phyloP scores from a whole-genome alignment of 2,113 vertebrate genomes.

The Gymnobelideus leadbeateri region DNA sequence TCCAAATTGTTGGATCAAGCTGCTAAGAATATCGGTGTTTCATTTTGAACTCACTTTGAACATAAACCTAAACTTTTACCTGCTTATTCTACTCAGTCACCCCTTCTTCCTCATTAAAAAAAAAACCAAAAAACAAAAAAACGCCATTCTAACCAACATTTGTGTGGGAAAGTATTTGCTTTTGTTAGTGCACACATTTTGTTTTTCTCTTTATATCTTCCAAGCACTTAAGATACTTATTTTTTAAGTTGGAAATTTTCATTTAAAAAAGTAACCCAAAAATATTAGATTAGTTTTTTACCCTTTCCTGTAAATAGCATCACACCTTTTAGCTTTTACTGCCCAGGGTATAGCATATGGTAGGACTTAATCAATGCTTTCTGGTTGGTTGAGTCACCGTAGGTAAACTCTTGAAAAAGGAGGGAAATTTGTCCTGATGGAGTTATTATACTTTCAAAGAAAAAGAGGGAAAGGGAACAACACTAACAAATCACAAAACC shows the following conservation, averaged over 20 bases:
- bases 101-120: not conserved
- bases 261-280: not conserved
- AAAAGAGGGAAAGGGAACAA: not conserved
- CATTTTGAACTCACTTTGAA: conserved; percentile 31
- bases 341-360: not conserved
- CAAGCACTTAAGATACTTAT: conserved; percentile 21
- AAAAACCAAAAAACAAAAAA: not conserved
- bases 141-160: conserved; percentile 10
- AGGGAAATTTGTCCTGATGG: not conserved
- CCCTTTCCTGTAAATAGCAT: not conserved
- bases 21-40: conserved; percentile 20
- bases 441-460: conserved; percentile 14
- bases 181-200: not conserved
- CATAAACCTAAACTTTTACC: not conserved
- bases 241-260: conserved; percentile 28
- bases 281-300: conserved; percentile 1
- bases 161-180: not conserved
- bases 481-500: not conserved
- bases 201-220: conserved; percentile 14
- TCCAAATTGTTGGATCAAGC: conserved; percentile 17
- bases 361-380: not conserved
- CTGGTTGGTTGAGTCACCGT: not conserved
- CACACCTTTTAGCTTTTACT: not conserved
- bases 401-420: not conserved
- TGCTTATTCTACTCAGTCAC: not conserved